These are phyloP conservation scores for Rhabdomys pumilio DNA, from an alignment of 2,797 vertebrate species.

Conservation along the genomic window DNA sequence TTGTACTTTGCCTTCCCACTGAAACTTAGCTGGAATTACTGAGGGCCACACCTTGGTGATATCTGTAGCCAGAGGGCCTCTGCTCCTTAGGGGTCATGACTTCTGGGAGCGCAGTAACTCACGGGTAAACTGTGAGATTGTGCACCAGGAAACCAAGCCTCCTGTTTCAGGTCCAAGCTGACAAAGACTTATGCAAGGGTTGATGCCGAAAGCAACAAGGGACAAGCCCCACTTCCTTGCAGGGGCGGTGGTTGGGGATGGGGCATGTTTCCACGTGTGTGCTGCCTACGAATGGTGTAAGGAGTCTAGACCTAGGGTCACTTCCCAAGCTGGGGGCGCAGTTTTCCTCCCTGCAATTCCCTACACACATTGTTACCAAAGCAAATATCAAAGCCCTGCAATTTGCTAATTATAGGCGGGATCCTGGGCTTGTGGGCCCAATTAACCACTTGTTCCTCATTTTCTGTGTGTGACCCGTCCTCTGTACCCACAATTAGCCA, in stretches of 20 bases:
- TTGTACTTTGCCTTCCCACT: not conserved
- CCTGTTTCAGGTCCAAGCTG: not conserved
- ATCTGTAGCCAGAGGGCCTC: not conserved
- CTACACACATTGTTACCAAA: constrained; percentile 81
- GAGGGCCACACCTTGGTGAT: not conserved
- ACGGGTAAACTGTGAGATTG: not conserved
- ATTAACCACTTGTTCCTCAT: constrained; percentile 84
- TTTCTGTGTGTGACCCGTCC: constrained; percentile 70
- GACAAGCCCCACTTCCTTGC: not conserved
- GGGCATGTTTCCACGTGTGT: not conserved
- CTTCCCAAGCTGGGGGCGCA: constrained; percentile 76
- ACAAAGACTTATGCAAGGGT: not conserved
- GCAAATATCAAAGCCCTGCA: constrained; percentile 84
- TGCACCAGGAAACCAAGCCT: not conserved
- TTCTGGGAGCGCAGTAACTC: not conserved
- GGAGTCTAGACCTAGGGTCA: constrained; percentile 35
- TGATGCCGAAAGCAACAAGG: not conserved
- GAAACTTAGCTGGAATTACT: not conserved
- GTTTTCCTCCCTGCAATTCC: constrained; percentile 79
- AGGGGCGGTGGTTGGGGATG: not conserved
- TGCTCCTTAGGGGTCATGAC: not conserved
- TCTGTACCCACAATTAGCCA: constrained; percentile 82
- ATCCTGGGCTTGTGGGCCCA: constrained; percentile 84
- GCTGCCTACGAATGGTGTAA: not conserved
- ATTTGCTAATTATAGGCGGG: constrained; percentile 84